Evolutionary conservation across 2,113 vertebrate genomes (phyloP).

Genomic region (Brachyhypopomus gauderio): DNA sequence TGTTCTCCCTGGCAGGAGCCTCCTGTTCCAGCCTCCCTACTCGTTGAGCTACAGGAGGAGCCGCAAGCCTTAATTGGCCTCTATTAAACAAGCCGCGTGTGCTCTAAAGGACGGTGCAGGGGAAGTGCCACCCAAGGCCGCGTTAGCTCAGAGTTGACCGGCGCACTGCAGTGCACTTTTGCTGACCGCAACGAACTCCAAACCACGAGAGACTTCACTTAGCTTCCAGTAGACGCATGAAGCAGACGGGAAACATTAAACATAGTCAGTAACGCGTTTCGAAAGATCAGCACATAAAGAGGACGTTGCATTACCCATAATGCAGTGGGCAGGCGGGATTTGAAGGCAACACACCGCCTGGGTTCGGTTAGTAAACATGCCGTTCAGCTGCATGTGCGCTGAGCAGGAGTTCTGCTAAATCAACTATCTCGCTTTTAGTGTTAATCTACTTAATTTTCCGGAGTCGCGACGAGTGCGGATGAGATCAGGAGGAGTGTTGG

Average conservation of each 20-base stretch:
- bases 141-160: constrained; percentile 24
- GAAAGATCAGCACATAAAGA: constrained; percentile 66
- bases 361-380: no score
- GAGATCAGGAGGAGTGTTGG: constrained; percentile 21
- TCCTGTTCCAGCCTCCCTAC: no score
- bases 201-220: constrained; percentile 44
- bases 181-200: constrained; percentile 23
- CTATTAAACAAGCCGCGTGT: constrained; percentile 33
- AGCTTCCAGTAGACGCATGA: constrained; percentile 53
- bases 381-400: no score
- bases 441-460: constrained; percentile 49
- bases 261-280: constrained; percentile 50
- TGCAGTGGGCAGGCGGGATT: constrained; percentile 39
- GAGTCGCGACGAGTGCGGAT: background rate
- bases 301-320: constrained; percentile 48
- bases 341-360: constrained; percentile 55
- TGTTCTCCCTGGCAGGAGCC: no score
- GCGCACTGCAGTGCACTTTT: constrained; percentile 3
- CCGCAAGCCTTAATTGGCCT: background rate
- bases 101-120: constrained; percentile 41
- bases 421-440: constrained; percentile 29
- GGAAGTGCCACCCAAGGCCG: constrained; percentile 26
- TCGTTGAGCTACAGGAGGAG: no score
- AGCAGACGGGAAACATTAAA: constrained; percentile 55
- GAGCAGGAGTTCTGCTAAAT: constrained; percentile 9